These are phyloP conservation scores for Montipora foliosa DNA, from an alignment of 64 coral and sea anemone genomes.

Conservation along the genomic window DNA sequence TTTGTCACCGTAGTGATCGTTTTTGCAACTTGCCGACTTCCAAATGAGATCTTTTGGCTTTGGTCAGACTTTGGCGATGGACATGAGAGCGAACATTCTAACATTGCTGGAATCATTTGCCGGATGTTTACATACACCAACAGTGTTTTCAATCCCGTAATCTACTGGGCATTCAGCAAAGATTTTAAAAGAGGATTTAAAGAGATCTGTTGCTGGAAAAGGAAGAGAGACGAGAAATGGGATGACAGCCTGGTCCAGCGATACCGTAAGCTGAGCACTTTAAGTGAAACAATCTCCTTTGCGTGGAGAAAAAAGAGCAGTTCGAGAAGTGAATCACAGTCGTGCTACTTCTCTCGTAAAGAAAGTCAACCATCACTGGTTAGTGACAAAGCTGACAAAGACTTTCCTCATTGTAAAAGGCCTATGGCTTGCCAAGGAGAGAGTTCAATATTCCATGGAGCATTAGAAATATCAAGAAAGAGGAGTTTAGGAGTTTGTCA, in stretches of 20 bases:
- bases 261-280: background rate
- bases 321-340: conserved; percentile 4
- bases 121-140: conserved; percentile 82
- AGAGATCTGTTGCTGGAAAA: conserved; percentile 27
- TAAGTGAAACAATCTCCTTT: conserved; percentile 15
- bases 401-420: no score
- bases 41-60: conserved; percentile 83
- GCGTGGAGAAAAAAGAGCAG: conserved; percentile 38
- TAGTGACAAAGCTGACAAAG: no score
- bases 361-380: background rate
- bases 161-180: conserved; percentile 65
- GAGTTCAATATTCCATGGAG: background rate
- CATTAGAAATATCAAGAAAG: background rate
- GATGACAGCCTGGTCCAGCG: background rate
- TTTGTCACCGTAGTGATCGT: conserved; percentile 79
- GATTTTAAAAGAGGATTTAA: conserved; percentile 60
- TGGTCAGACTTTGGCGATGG: conserved; percentile 79
- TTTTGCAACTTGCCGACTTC: conserved; percentile 86
- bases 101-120: conserved; percentile 58
- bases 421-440: background rate
- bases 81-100: conserved; percentile 2
- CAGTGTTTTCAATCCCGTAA: conserved; percentile 83
- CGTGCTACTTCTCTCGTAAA: background rate
- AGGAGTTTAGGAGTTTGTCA: background rate
- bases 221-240: background rate